Evolutionary conservation across 1,140 invertebrate species (phyloP), one percentile per base, ranked within the genome.

Genomic region (Trachymyrmex septentrionalis): DNA sequence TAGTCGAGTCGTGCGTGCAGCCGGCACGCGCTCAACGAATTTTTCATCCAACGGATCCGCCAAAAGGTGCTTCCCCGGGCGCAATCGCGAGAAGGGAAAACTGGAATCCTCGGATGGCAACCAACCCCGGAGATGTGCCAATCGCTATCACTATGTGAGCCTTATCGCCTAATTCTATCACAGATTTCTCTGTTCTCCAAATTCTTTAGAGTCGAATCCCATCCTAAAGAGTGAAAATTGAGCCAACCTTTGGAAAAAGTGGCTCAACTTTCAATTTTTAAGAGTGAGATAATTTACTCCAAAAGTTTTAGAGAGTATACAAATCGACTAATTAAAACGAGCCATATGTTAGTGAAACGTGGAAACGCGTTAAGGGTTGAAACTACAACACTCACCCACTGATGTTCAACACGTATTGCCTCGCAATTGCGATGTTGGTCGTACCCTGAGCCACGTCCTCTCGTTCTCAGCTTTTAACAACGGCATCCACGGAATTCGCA

Each of bases 11-110:
- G 88, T 90, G 67, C 90, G 88, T 90, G 67, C 92, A 93, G 92
- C 92, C 92, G 92, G 92, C 93, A 93, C 93, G 93, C 89, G 92
- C 90, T 91, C 89, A 93, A 93, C 93, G 93, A 93, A 93, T 93
- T 92, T 93, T 93, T 93, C 91, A 93, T 89, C 89, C 90, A 93
- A 93, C 92, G 92, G 90, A 93, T 92, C 87, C 67, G 84, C 86
- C 84, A 87, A 44, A 44, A 85, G 73, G 76, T 61, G 55, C 67
- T 75, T 67, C 59, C 21, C 12, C 67, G 57, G 66, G 24, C 24
- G 19, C 44, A 72, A 72, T 7, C 19, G 27, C 53, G 77, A 57
- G 19, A 14, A 67, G 71, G 67, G 44, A 85, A 67, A 73, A 86
- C 72, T 66, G 66, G 27, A 53, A 88, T 75, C 14, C 53, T 50